Evolutionary conservation across 1,140 invertebrate genomes (phyloP).

Genomic region (Drosophila elegans): DNA sequence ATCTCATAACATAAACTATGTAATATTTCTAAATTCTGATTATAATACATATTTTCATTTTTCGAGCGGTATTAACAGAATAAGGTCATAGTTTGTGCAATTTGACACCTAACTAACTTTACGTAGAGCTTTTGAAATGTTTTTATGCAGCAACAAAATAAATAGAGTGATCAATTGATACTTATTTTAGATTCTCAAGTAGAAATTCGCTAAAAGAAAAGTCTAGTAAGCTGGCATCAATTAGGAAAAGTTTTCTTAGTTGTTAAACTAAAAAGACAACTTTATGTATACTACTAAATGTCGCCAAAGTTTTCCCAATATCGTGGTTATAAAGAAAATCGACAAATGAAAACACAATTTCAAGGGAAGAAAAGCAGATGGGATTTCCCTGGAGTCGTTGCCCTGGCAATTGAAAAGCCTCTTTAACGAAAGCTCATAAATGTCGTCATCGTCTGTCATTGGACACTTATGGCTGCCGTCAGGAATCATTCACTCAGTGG

Average conservation of each 20-base stretch:
- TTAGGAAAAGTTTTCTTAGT: slow-evolving; percentile 11
- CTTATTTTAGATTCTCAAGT: not conserved
- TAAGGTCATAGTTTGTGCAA: slow-evolving; percentile 3
- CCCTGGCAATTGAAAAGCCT: slow-evolving; percentile 35
- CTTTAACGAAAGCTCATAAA: slow-evolving; percentile 39
- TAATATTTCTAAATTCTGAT: slow-evolving; percentile 30
- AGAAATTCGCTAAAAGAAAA: slow-evolving; percentile 15
- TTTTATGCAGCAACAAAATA: not conserved
- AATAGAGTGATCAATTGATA: slow-evolving; percentile 5
- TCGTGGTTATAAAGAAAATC: slow-evolving; percentile 25
- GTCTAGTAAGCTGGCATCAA: slow-evolving; percentile 9
- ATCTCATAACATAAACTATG: slow-evolving; percentile 36
- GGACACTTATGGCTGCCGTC: slow-evolving; percentile 30
- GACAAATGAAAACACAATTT: slow-evolving; percentile 13
- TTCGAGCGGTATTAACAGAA: slow-evolving; percentile 1
- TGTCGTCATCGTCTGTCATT: slow-evolving; percentile 39
- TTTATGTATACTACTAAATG: not conserved
- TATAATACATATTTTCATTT: slow-evolving; percentile 10
- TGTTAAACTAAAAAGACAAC: no score
- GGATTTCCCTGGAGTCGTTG: slow-evolving; percentile 12
- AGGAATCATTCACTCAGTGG: slow-evolving; percentile 28
- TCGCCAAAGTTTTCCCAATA: slow-evolving; percentile 19
- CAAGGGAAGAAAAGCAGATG: not conserved
- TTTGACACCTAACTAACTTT: slow-evolving; percentile 28
- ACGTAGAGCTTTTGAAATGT: not conserved